Percentiles rank a stretch among this genome's conserved stretches.
phyloP scores from a whole-genome alignment of 2,888 invertebrate species.

The Acrobasis repandana region DNA sequence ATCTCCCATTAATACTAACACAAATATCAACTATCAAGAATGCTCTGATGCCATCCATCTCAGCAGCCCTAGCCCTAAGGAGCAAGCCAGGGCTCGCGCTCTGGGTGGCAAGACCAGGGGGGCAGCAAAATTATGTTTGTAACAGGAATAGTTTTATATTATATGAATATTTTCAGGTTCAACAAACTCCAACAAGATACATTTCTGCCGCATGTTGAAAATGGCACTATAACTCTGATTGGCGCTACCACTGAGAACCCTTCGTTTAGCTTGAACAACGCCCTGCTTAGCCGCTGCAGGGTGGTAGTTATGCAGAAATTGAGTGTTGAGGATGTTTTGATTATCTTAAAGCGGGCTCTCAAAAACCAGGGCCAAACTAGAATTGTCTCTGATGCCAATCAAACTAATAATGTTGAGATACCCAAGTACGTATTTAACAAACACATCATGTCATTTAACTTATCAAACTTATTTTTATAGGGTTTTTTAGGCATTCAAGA shows the following conservation, averaged over 20 bases:
- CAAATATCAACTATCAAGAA: too few relatives aligned
- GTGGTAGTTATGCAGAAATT: constrained; percentile 90
- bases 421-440: constrained; percentile 5
- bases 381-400: not conserved
- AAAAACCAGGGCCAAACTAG: constrained; percentile 43
- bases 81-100: too few relatives aligned
- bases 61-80: too few relatives aligned
- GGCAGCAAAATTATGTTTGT: too few relatives aligned
- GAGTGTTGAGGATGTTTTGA: constrained; percentile 78
- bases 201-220: constrained; percentile 91
- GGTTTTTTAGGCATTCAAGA: too few relatives aligned
- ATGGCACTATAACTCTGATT: constrained; percentile 89
- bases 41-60: too few relatives aligned
- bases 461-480: too few relatives aligned
- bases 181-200: constrained; percentile 93
- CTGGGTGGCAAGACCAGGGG: too few relatives aligned
- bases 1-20: too few relatives aligned
- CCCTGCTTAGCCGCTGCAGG: constrained; percentile 89
- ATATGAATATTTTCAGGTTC: constrained; percentile 77
- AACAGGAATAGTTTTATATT: too few relatives aligned
- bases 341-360: constrained; percentile 85
- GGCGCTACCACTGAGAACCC: constrained; percentile 95
- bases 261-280: constrained; percentile 92
- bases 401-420: not conserved
- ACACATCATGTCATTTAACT: too few relatives aligned